Evolutionary conservation across 2,797 vertebrate species (phyloP).

Genomic region (Paramormyrops hopkinsi): DNA sequence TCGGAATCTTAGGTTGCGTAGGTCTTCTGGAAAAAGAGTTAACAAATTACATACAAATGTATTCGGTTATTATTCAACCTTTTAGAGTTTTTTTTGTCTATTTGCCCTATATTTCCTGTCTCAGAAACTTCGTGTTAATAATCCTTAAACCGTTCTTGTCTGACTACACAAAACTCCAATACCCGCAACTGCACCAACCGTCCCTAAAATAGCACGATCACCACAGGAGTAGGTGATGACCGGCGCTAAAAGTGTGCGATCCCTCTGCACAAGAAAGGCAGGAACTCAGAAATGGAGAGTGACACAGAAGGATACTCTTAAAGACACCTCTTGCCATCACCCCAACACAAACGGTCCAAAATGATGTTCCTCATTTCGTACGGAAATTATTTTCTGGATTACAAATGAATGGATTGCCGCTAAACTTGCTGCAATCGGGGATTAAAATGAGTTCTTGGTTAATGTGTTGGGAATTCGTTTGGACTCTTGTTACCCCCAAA

Average conservation of each 20-base stretch:
- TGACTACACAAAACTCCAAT: not conserved
- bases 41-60: not conserved
- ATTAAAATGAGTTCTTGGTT: not conserved
- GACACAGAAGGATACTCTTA: not conserved
- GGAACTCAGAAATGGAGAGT: not conserved
- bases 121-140: not conserved
- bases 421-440: not conserved
- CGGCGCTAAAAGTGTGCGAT: not conserved
- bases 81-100: not conserved
- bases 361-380: not conserved
- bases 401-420: not conserved
- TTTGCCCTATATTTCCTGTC: not conserved
- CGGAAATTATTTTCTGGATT: not conserved
- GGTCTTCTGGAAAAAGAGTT: not conserved
- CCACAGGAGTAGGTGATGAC: not conserved
- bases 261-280: not conserved
- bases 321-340: not conserved
- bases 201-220: not conserved
- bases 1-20: not conserved
- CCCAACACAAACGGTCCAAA: not conserved
- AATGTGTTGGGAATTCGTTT: not conserved
- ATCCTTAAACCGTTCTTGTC: not conserved
- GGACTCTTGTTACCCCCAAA: slow-evolving; percentile 12
- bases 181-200: not conserved
- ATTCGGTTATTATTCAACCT: not conserved